Conservation (phyloP, 37 sponge, comb jelly and placozoan species). For the Geodia barretti region DNA sequence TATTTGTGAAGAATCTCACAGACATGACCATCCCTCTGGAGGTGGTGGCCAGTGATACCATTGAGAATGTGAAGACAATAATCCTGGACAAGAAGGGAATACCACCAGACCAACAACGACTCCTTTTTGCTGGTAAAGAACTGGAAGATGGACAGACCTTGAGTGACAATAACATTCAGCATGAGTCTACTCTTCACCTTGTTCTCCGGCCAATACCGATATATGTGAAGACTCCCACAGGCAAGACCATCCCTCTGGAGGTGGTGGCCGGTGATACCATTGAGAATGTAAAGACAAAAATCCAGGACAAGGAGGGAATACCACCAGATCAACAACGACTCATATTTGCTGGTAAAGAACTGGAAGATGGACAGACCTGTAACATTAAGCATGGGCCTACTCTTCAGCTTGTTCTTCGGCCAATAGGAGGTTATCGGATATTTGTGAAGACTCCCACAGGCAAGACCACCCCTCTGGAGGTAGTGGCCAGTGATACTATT, state of each 20-base stretch:
- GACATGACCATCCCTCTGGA: no score
- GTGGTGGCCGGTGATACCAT: constrained; percentile 96
- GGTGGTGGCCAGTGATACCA: constrained; percentile 84
- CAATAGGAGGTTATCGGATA: constrained; percentile 72
- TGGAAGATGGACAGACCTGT: constrained; percentile 96
- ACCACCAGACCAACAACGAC: constrained; percentile 92
- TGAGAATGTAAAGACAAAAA: constrained; percentile 96
- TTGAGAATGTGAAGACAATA: constrained; percentile 91
- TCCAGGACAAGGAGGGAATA: constrained; percentile 99
- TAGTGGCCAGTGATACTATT: constrained; percentile 71
- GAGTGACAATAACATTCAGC: constrained; percentile 93
- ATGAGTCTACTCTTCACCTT: constrained; percentile 89
- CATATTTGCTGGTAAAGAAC: constrained; percentile 81
- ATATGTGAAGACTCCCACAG: constrained; percentile 62
- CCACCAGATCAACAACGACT: constrained; percentile 99
- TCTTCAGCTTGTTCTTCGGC: constrained; percentile 56
- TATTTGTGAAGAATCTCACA: no score
- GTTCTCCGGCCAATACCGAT: constrained; percentile 86
- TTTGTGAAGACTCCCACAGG: constrained; percentile 82
- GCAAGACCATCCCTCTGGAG: constrained; percentile 96
- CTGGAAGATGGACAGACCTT: constrained; percentile 92
- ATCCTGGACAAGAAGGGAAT: constrained; percentile 95
- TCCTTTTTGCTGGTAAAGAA: constrained; percentile 68
- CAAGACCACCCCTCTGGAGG: constrained; percentile 80
- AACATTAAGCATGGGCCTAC: constrained; percentile 96